phyloP scores from a whole-genome alignment of 2,888 invertebrate genomes.

The Octodonta nipae region DNA sequence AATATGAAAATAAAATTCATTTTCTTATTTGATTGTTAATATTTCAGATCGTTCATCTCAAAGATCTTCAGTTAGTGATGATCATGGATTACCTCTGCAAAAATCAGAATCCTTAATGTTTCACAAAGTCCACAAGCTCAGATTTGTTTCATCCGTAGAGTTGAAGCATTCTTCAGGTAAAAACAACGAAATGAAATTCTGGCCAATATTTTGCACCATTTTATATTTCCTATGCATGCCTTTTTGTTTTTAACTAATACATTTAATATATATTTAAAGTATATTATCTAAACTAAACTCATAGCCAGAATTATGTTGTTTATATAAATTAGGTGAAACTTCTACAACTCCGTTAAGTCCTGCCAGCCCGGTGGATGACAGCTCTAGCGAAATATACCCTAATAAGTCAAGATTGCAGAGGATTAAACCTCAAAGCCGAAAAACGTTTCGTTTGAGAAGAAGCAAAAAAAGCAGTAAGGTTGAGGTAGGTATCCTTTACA shows the following conservation, averaged over 20 bases:
- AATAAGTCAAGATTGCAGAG: conserved; percentile 67
- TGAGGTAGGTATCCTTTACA: conserved; percentile 56
- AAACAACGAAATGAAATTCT: too few species aligned
- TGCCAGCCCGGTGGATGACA: conserved; percentile 53
- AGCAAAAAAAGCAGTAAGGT: conserved; percentile 53
- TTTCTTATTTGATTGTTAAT: too few species aligned
- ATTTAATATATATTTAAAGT: too few species aligned
- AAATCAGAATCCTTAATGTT: conserved; percentile 32
- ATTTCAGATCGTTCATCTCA: conserved; percentile 46
- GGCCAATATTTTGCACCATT: too few species aligned
- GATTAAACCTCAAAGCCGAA: conserved; percentile 85
- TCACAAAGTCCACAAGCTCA: conserved; percentile 56
- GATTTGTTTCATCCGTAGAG: conserved; percentile 72
- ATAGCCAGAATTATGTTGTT: background rate
- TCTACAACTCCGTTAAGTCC: conserved; percentile 64
- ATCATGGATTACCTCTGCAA: conserved; percentile 34
- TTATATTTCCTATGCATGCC: too few species aligned
- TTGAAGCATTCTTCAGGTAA: conserved; percentile 65
- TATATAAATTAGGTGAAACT: conserved; percentile 50
- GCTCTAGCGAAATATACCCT: conserved; percentile 44
- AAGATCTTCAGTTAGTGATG: conserved; percentile 44
- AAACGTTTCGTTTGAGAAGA: conserved; percentile 78
- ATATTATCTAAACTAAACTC: too few species aligned
- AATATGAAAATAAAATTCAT: too few species aligned
- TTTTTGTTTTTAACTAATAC: too few species aligned